Conservation (phyloP, 2,888 invertebrate genomes). For the Dynastes hyllus region DNA sequence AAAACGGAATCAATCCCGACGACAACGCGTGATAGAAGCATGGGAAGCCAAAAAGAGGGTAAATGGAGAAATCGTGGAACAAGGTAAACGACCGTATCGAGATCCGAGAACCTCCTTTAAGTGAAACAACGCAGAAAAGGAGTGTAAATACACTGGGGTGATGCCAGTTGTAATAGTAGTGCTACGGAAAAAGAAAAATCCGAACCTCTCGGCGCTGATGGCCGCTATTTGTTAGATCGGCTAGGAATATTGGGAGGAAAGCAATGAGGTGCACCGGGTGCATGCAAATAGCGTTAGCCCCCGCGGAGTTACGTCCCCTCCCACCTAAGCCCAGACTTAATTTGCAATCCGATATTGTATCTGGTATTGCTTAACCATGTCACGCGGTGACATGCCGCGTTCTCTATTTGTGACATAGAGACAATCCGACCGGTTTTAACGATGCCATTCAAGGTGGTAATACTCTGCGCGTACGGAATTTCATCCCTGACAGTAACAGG, state of each 20-base stretch:
- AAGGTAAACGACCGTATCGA: slow-evolving; percentile 20
- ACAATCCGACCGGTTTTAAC: slow-evolving; percentile 36
- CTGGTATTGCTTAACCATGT: not conserved
- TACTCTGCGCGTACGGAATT: not conserved
- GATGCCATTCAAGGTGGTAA: slow-evolving; percentile 25
- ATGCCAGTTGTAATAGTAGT: slow-evolving; percentile 14
- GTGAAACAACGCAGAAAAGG: too few species aligned
- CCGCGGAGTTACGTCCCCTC: too few species aligned
- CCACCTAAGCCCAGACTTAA: slow-evolving; percentile 48
- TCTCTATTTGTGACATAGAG: slow-evolving; percentile 45
- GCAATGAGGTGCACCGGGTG: slow-evolving; percentile 57
- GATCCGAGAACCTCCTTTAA: too few species aligned
- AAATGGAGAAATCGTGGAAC: slow-evolving; percentile 18
- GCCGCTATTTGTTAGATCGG: slow-evolving; percentile 59
- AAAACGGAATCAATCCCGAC: slow-evolving; percentile 1
- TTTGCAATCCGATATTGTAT: slow-evolving; percentile 51
- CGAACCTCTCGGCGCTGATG: slow-evolving; percentile 55
- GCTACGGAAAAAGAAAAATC: slow-evolving; percentile 48
- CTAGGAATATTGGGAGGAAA: slow-evolving; percentile 53
- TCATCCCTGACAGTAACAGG: not conserved
- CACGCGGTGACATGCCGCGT: slow-evolving; percentile 30
- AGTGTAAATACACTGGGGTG: slow-evolving; percentile 52
- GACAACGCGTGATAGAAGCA: not conserved
- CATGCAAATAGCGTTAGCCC: slow-evolving; percentile 56
- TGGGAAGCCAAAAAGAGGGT: not conserved